Percentiles rank a stretch among this genome's conserved stretches.
phyloP scores from a whole-genome alignment of 2,888 invertebrate genomes.

The Itoplectis maculator region DNA sequence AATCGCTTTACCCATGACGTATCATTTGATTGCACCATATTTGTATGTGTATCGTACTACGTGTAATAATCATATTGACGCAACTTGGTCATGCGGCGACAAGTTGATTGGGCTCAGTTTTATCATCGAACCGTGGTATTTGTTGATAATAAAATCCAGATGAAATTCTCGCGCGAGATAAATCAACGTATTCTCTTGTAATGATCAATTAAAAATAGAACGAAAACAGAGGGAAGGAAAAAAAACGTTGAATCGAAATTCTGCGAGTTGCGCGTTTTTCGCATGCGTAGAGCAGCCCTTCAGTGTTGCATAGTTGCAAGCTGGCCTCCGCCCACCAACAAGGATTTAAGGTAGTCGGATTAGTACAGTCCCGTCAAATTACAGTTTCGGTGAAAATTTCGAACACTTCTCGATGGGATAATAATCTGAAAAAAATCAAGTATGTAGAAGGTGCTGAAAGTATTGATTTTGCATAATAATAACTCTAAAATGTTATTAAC shows the following conservation, averaged over 20 bases:
- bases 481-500: no score
- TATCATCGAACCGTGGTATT: neutral
- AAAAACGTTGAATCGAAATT: neutral
- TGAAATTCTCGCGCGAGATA: neutral
- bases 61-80: neutral
- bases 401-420: no score
- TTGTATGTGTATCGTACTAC: neutral
- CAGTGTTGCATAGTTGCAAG: constrained; percentile 15
- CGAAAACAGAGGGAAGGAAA: neutral
- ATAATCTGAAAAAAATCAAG: no score
- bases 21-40: neutral
- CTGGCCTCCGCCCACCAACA: constrained; percentile 53
- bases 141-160: neutral
- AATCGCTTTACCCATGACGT: neutral
- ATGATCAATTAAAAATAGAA: neutral
- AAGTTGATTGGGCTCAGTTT: neutral
- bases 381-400: no score
- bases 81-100: neutral
- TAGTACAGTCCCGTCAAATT: no score
- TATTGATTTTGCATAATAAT: no score
- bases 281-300: neutral
- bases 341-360: no score
- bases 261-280: neutral
- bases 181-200: neutral
- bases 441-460: no score